Evolutionary conservation across 1,140 invertebrate species (phyloP).

Genomic region (Dendroctonus ponderosae): DNA sequence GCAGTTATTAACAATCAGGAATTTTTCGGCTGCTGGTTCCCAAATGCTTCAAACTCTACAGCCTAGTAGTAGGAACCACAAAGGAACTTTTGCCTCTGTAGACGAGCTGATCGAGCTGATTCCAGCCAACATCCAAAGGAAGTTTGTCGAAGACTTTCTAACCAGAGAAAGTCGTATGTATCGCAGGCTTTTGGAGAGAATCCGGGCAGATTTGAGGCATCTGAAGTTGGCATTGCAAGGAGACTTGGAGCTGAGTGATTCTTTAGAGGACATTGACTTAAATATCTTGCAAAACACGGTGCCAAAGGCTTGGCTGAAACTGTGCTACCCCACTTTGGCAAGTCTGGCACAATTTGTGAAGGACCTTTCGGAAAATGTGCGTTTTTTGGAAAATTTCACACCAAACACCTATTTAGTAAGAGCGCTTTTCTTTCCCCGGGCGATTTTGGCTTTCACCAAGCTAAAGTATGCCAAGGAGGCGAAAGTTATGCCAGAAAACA

Average conservation of each 20-base stretch:
- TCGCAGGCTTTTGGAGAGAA: slow-evolving; percentile 11
- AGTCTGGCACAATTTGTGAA: slow-evolving; percentile 24
- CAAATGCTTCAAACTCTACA: neutral
- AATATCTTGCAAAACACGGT: slow-evolving; percentile 22
- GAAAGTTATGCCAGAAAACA: slow-evolving; percentile 15
- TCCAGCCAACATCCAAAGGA: neutral
- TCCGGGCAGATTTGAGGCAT: slow-evolving; percentile 9
- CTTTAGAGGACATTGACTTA: slow-evolving; percentile 24
- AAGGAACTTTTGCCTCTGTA: neutral
- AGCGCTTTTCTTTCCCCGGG: slow-evolving; percentile 34
- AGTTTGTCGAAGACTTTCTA: slow-evolving; percentile 4
- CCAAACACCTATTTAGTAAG: slow-evolving; percentile 17
- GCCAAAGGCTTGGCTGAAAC: slow-evolving; percentile 27
- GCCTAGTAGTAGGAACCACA: slow-evolving; percentile 1
- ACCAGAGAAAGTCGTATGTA: slow-evolving; percentile 20
- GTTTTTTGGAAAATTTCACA: slow-evolving; percentile 25
- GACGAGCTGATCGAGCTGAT: neutral
- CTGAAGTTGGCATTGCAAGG: slow-evolving; percentile 16
- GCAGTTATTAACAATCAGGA: neutral
- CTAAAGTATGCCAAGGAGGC: slow-evolving; percentile 27
- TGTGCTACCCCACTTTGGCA: slow-evolving; percentile 16
- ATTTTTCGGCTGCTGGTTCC: slow-evolving; percentile 3
- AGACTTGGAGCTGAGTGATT: slow-evolving; percentile 6
- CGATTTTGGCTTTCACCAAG: slow-evolving; percentile 27
- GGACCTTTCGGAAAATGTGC: slow-evolving; percentile 17